Percentiles rank a stretch among this genome's conserved stretches.
phyloP scores from a whole-genome alignment of 2,113 vertebrate genomes.

The Apaloderma vittatum region DNA sequence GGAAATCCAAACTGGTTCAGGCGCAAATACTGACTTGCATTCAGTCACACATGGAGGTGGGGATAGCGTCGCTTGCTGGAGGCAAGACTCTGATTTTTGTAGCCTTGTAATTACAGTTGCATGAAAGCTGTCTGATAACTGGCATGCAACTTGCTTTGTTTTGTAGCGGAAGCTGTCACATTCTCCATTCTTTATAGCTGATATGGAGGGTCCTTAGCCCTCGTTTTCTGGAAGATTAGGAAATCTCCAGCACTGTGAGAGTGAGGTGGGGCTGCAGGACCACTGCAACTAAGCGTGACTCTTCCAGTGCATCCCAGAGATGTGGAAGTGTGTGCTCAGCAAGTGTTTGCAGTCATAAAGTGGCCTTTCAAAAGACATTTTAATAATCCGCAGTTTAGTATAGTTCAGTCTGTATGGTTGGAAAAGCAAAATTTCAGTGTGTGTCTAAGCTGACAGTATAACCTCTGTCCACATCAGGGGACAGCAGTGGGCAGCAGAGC shows the following conservation, averaged over 20 bases:
- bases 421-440: neutral
- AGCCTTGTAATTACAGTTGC: neutral
- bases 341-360: neutral
- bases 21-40: neutral
- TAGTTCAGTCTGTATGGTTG: neutral
- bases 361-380: neutral
- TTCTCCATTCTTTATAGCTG: neutral
- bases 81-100: neutral
- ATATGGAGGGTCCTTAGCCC: neutral
- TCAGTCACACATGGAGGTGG: accelerated
- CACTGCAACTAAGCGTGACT: neutral
- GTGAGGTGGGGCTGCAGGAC: neutral
- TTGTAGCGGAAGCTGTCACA: neutral
- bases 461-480: neutral
- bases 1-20: accelerated
- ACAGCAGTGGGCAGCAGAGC: neutral
- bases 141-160: neutral
- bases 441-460: neutral
- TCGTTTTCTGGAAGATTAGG: neutral
- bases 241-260: neutral
- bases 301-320: neutral
- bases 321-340: neutral
- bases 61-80: neutral
- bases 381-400: neutral
- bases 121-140: neutral